phyloP scores from a whole-genome alignment of 2,797 vertebrate species.

The Acanthurus tractus region DNA sequence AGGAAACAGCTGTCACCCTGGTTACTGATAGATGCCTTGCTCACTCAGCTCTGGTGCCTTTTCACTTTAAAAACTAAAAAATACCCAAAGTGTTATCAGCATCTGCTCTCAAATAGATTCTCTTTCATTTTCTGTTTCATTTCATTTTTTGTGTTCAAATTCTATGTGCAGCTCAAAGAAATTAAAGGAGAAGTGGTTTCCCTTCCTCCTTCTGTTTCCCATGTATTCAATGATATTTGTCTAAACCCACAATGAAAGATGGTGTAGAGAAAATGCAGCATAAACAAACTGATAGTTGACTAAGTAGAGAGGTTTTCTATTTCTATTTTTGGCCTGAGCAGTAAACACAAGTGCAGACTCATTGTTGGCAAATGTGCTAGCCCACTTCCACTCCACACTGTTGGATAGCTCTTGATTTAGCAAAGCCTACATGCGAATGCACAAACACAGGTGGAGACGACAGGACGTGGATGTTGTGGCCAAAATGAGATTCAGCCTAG shows the following conservation, averaged over 20 bases:
- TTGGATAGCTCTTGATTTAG: background rate
- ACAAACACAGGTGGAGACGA: background rate
- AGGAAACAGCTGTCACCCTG: constrained; percentile 43
- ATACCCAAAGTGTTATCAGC: background rate
- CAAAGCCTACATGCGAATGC: background rate
- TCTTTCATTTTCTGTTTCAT: background rate
- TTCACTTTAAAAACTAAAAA: constrained; percentile 16
- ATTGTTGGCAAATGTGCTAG: background rate
- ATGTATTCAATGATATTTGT: background rate
- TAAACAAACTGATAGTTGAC: too few relatives aligned
- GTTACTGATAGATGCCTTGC: constrained; percentile 13
- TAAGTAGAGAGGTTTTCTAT: background rate
- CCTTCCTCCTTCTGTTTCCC: background rate
- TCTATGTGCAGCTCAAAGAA: background rate
- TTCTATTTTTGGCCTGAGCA: background rate
- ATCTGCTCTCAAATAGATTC: background rate
- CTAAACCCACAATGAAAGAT: background rate
- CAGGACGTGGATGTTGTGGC: background rate
- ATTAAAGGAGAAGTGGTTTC: background rate
- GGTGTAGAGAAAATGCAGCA: background rate
- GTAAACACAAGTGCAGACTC: background rate
- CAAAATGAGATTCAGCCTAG: too few relatives aligned
- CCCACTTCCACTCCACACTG: background rate
- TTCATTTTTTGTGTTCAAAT: background rate
- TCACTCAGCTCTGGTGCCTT: background rate